These are phyloP conservation scores for Argynnis bischoffii DNA, from an alignment of 2,888 invertebrate species.

Conservation along the genomic window DNA sequence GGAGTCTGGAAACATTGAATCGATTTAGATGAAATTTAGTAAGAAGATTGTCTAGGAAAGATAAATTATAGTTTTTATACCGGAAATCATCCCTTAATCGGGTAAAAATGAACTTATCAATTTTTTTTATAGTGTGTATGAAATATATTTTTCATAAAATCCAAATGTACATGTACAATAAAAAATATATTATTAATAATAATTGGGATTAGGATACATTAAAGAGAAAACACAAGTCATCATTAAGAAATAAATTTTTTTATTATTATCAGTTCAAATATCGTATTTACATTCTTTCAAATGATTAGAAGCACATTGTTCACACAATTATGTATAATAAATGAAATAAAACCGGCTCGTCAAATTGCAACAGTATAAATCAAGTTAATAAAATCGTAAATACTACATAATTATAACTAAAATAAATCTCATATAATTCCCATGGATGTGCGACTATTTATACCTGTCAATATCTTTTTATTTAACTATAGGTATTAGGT, in stretches of 20 bases:
- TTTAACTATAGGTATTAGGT: neutral
- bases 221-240: slow-evolving; percentile 52
- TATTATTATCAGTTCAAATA: slow-evolving; percentile 84
- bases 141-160: too few species aligned
- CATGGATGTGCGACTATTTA: slow-evolving; percentile 30
- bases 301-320: slow-evolving; percentile 81
- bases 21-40: too few species aligned
- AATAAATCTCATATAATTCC: slow-evolving; percentile 46
- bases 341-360: slow-evolving; percentile 56
- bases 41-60: too few species aligned
- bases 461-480: slow-evolving; percentile 25
- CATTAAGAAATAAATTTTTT: slow-evolving; percentile 81
- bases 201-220: neutral
- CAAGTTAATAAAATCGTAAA: slow-evolving; percentile 60
- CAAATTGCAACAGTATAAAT: slow-evolving; percentile 46
- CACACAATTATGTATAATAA: slow-evolving; percentile 63
- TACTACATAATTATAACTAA: slow-evolving; percentile 50
- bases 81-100: too few species aligned
- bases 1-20: too few species aligned
- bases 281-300: slow-evolving; percentile 82
- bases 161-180: too few species aligned
- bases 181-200: neutral
- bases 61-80: too few species aligned
- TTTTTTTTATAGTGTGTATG: too few species aligned
- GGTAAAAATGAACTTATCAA: too few species aligned